A percentile compares a stretch with the other conserved stretches of the same genome.
Evolutionary conservation across 1,140 invertebrate species (phyloP).

Genomic region (Melitaea cinxia): DNA sequence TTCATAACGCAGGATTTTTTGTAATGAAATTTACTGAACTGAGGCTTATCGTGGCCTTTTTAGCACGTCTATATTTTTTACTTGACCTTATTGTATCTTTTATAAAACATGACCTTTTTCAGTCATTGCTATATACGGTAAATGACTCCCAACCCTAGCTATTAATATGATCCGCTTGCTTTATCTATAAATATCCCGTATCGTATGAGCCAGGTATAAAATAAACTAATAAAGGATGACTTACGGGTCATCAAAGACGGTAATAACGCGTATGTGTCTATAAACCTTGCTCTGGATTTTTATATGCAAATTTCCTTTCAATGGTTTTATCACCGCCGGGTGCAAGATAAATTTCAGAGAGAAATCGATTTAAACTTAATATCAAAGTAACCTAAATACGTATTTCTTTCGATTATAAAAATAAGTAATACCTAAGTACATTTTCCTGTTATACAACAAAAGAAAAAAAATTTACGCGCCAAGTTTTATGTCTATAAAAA

Average conservation of each 20-base stretch:
- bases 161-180: conserved; percentile 11
- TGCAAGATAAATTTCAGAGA: no score
- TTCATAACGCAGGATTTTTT: background rate
- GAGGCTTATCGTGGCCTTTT: background rate
- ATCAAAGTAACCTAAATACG: no score
- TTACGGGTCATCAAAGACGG: conserved; percentile 11
- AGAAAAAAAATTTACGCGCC: no score
- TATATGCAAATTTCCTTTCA: no score
- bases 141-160: background rate
- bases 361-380: no score
- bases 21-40: background rate
- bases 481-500: no score
- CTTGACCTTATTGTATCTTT: background rate
- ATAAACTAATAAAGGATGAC: conserved; percentile 22
- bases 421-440: no score
- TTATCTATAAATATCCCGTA: conserved; percentile 7
- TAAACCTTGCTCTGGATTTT: no score
- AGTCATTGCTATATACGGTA: background rate
- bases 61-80: background rate
- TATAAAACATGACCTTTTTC: conserved; percentile 1
- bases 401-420: no score
- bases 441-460: no score
- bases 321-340: no score
- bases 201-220: conserved; percentile 6
- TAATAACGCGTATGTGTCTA: no score